These are phyloP conservation scores for Hozukius guyotensis DNA, from an alignment of 2,797 vertebrate genomes.

Conservation along the genomic window DNA sequence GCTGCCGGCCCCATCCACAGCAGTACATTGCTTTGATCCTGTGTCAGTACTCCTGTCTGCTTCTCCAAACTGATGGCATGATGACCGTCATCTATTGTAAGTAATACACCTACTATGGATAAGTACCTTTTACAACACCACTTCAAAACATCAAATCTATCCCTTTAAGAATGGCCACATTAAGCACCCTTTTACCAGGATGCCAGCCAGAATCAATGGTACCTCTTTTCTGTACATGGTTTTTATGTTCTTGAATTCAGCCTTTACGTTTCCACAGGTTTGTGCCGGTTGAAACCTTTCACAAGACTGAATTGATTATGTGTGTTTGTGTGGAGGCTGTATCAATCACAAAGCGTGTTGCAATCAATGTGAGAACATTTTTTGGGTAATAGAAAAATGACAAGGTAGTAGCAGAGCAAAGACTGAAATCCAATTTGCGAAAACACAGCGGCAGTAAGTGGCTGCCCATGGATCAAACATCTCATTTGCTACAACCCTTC, in stretches of 20 bases:
- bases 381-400: conserved; percentile 48
- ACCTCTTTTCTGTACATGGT: neutral
- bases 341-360: conserved; percentile 39
- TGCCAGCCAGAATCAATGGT: neutral
- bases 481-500: conserved; percentile 46
- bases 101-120: neutral
- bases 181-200: neutral
- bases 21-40: no score
- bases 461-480: conserved; percentile 61
- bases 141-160: neutral
- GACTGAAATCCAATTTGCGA: conserved; percentile 60
- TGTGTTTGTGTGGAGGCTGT: conserved; percentile 23
- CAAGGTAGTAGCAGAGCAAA: conserved; percentile 22
- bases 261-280: neutral
- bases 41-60: neutral
- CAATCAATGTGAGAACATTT: conserved; percentile 54
- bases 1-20: no score
- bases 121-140: neutral
- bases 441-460: conserved; percentile 72
- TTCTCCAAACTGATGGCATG: neutral
- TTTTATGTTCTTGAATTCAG: neutral
- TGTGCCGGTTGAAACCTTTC: conserved; percentile 6
- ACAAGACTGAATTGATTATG: conserved; percentile 31
- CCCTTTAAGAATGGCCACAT: neutral
- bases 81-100: neutral